phyloP scores from a whole-genome alignment of 1,140 invertebrate genomes.

The Rhopalosiphum maidis region DNA sequence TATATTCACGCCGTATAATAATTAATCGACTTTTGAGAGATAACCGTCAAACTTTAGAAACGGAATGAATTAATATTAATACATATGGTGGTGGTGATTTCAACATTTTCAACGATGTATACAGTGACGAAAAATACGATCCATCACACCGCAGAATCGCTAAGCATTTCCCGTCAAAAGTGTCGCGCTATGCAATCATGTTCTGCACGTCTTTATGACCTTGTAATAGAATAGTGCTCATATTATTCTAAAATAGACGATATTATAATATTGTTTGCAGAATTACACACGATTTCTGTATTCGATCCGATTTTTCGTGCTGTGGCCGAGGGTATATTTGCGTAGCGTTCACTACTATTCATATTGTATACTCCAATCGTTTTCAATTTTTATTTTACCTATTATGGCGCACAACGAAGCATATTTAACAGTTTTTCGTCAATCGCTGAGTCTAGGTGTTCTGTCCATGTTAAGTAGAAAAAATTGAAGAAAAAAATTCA shows the following conservation, averaged over 20 bases:
- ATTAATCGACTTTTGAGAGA: conserved; percentile 20
- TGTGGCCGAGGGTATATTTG: neutral
- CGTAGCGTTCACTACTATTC: neutral
- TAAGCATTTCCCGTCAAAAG: neutral
- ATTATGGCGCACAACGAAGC: neutral
- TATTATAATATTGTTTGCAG: neutral
- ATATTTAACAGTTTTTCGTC: neutral
- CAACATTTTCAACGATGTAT: neutral
- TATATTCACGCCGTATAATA: neutral
- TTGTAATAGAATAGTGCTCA: neutral
- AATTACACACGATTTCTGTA: neutral
- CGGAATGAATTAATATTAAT: neutral
- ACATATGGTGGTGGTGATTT: conserved; percentile 1
- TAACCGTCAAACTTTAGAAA: conserved; percentile 7
- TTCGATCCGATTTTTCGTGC: neutral
- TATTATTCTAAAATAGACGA: too few relatives aligned
- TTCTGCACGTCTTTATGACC: neutral
- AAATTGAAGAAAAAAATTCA: neutral
- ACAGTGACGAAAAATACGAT: neutral
- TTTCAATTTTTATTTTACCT: neutral
- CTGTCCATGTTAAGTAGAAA: neutral
- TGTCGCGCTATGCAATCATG: neutral
- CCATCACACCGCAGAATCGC: neutral
- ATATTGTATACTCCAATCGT: neutral
- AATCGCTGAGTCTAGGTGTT: neutral